These are phyloP conservation scores for Halictus quadricinctus DNA, from an alignment of 2,888 invertebrate genomes.

Conservation along the genomic window DNA sequence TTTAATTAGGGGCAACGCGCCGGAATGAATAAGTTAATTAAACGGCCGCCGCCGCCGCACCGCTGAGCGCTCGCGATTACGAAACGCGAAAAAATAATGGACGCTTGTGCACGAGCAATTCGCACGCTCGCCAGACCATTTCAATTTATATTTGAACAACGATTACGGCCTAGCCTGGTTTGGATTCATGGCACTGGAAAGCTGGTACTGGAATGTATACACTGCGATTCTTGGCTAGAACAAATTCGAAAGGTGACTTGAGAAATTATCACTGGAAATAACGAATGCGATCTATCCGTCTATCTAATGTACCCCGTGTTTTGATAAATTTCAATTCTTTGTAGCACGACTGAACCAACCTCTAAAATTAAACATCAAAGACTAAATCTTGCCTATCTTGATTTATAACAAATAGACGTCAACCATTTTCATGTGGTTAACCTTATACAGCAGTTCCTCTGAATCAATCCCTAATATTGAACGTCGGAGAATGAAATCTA, in stretches of 20 bases:
- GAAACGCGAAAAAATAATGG: conserved; percentile 19
- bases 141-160: conserved; percentile 1
- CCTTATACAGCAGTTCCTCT: no score
- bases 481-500: no score
- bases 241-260: not conserved
- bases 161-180: not conserved
- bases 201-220: not conserved
- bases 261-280: not conserved
- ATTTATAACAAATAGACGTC: no score
- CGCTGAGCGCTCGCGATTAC: conserved; percentile 2
- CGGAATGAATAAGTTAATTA: conserved; percentile 81
- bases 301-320: no score
- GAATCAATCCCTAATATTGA: no score
- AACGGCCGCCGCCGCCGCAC: conserved; percentile 53
- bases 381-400: no score
- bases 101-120: not conserved
- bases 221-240: no score
- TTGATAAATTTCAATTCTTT: not conserved
- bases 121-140: not conserved
- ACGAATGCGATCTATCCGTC: no score
- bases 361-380: not conserved
- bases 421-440: no score
- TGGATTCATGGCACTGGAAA: not conserved
- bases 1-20: conserved; percentile 79
- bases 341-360: not conserved